Conservation (phyloP, 2,113 vertebrate species). For the Psammodynastes pulverulentus region DNA sequence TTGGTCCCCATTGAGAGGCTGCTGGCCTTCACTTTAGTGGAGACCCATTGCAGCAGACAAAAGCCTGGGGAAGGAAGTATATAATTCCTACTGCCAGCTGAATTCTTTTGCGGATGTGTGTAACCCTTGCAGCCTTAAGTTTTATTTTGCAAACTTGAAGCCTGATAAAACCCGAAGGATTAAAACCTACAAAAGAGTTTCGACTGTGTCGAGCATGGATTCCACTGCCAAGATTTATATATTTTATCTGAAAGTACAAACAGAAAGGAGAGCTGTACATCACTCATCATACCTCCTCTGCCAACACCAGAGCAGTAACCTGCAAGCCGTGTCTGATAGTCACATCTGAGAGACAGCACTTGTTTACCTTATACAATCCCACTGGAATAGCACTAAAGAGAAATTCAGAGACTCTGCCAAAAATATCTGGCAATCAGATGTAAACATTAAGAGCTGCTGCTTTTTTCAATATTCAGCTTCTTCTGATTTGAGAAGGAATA, state of each 20-base stretch:
- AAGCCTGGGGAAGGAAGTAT: not conserved
- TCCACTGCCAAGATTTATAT: not conserved
- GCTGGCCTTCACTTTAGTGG: not conserved
- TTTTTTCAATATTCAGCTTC: not conserved
- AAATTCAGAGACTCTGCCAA: not conserved
- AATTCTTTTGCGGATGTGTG: not conserved
- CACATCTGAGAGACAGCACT: not conserved
- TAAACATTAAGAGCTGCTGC: not conserved
- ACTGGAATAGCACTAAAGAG: not conserved
- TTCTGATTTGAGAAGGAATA: not conserved
- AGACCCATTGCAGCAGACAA: not conserved
- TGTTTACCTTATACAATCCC: not conserved
- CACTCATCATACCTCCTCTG: not conserved
- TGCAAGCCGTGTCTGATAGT: not conserved
- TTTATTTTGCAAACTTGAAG: not conserved
- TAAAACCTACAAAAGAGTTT: not conserved
- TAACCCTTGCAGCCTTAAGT: not conserved
- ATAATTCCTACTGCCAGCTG: not conserved
- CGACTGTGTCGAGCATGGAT: not conserved
- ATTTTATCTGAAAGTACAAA: not conserved
- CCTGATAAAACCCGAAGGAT: not conserved
- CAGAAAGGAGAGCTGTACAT: not conserved
- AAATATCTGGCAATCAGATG: constrained; percentile 21
- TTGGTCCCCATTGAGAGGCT: not conserved
- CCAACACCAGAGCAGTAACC: not conserved